Evolutionary conservation across 2,797 vertebrate species (phyloP).

Genomic region (Pangasius sanitwongsei): DNA sequence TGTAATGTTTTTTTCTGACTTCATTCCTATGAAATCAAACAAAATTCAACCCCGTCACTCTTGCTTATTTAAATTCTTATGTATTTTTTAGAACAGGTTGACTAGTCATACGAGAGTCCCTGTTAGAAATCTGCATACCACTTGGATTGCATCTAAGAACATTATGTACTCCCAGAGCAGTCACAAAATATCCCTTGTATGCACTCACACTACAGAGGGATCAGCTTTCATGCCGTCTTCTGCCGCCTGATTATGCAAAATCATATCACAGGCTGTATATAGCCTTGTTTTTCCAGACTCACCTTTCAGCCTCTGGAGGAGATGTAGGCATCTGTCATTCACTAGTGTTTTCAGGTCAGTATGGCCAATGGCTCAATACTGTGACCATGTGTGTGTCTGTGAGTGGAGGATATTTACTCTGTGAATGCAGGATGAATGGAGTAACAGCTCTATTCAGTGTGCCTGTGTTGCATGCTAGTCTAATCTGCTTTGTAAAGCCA

Average conservation of each 20-base stretch:
- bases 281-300: slow-evolving; percentile 30
- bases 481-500: slow-evolving; percentile 62
- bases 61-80: neutral
- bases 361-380: slow-evolving; percentile 26
- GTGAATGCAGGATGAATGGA: slow-evolving; percentile 54
- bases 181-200: neutral
- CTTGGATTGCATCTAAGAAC: neutral
- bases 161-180: neutral
- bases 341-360: slow-evolving; percentile 53
- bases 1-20: neutral
- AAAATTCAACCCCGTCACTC: neutral
- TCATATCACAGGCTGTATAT: slow-evolving; percentile 51
- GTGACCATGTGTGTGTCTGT: slow-evolving; percentile 18
- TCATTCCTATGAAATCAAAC: neutral
- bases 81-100: neutral
- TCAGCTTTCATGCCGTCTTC: slow-evolving; percentile 48
- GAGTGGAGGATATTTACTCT: slow-evolving; percentile 56
- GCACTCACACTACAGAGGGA: slow-evolving; percentile 22
- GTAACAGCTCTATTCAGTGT: slow-evolving; percentile 61
- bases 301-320: slow-evolving; percentile 39
- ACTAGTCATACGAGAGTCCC: neutral
- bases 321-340: slow-evolving; percentile 47
- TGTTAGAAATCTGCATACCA: neutral
- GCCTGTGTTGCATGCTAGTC: slow-evolving; percentile 51
- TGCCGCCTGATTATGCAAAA: slow-evolving; percentile 54